phyloP scores from a whole-genome alignment of 2,888 invertebrate genomes.

The Lasioglossum malachurum region DNA sequence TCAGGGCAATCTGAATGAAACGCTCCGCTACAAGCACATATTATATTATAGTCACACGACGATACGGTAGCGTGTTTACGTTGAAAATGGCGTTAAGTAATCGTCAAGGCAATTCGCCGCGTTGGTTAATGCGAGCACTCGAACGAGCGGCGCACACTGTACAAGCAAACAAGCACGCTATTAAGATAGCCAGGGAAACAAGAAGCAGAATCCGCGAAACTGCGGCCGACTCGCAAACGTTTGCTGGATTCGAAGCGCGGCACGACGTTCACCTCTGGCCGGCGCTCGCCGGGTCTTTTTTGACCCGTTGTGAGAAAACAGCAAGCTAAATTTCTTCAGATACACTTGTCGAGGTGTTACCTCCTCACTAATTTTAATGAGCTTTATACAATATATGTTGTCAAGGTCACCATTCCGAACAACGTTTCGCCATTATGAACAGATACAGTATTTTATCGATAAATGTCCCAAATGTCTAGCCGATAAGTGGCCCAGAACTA shows the following conservation, averaged over 20 bases:
- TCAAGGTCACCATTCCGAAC: no score
- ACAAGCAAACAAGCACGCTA: constrained; percentile 70
- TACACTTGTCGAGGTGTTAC: no score
- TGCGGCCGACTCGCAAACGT: neutral
- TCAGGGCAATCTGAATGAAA: constrained; percentile 27
- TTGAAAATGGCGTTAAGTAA: constrained; percentile 64
- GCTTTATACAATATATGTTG: no score
- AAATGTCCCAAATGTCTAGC: no score
- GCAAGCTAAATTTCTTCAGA: neutral
- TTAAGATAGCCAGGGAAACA: constrained; percentile 70
- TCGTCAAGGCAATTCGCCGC: constrained; percentile 65
- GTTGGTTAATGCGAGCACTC: constrained; percentile 60
- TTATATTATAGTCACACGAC: constrained; percentile 29
- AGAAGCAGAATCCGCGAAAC: constrained; percentile 43
- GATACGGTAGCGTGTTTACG: constrained; percentile 61
- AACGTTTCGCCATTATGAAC: no score
- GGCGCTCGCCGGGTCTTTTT: neutral
- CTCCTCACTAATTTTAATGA: no score
- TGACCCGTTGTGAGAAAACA: neutral
- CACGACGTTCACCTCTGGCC: neutral
- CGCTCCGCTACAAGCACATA: constrained; percentile 12
- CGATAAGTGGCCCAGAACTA: no score
- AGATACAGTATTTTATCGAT: no score
- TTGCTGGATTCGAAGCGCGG: neutral
- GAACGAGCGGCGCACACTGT: constrained; percentile 62